Conservation (phyloP, 2,797 vertebrate species). For the Anableps anableps region DNA sequence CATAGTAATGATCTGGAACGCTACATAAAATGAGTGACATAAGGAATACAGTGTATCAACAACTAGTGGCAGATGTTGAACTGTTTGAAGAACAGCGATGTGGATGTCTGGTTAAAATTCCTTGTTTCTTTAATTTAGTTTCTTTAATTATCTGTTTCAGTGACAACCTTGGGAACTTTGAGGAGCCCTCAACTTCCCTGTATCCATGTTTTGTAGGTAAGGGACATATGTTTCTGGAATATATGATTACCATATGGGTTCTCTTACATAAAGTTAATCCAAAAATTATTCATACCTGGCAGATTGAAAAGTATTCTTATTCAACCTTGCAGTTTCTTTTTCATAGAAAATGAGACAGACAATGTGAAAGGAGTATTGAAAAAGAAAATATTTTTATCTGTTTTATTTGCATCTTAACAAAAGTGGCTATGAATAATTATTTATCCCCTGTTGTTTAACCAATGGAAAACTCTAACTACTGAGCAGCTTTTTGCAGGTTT, state of each 20-base stretch:
- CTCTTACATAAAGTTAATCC: background rate
- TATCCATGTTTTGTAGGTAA: constrained; percentile 61
- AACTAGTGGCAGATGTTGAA: background rate
- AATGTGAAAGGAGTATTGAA: background rate
- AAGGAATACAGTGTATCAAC: constrained; percentile 2
- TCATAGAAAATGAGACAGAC: background rate
- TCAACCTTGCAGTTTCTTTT: background rate
- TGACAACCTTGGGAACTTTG: constrained; percentile 23
- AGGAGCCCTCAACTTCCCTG: constrained; percentile 32
- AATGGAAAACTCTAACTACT: no score
- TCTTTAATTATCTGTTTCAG: constrained; percentile 48
- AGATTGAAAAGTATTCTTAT: background rate
- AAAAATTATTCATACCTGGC: background rate
- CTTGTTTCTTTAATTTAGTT: background rate
- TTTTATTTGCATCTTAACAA: background rate
- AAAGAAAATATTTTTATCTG: background rate
- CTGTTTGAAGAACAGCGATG: background rate
- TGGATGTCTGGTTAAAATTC: background rate
- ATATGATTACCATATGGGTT: background rate
- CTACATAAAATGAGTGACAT: constrained; percentile 13
- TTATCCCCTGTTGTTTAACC: no score
- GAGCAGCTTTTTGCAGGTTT: no score
- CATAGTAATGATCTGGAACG: constrained; percentile 27
- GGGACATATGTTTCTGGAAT: constrained; percentile 6
- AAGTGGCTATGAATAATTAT: no score